phyloP scores from a whole-genome alignment of 2,113 vertebrate genomes.

The Peromyscus polionotus region DNA sequence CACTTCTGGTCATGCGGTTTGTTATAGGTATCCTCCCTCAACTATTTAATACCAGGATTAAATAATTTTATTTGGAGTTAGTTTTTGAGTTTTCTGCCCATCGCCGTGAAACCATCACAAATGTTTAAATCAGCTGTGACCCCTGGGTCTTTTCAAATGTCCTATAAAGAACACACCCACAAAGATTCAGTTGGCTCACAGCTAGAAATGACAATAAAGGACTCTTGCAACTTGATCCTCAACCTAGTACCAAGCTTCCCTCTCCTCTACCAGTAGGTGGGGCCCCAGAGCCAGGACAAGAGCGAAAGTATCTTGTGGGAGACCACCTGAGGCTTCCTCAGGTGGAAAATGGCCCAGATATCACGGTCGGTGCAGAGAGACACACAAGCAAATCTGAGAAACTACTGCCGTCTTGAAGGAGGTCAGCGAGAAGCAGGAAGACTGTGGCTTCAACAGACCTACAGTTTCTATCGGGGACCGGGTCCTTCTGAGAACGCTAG shows the following conservation, averaged over 20 bases:
- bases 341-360: neutral
- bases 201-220: neutral
- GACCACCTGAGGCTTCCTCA: neutral
- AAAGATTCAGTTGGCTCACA: neutral
- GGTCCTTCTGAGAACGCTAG: neutral
- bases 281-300: neutral
- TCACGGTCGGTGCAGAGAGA: no score
- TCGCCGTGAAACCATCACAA: neutral
- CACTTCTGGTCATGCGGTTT: neutral
- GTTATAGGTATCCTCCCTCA: no score
- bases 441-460: neutral
- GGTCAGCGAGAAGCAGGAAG: neutral
- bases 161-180: neutral
- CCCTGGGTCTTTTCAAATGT: neutral
- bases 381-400: neutral
- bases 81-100: neutral
- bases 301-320: neutral
- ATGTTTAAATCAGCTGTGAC: neutral
- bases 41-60: no score
- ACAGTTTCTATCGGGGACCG: no score
- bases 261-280: neutral
- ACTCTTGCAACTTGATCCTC: neutral
- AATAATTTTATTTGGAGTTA: neutral
- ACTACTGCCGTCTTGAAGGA: neutral
- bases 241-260: neutral